Evolutionary conservation across 2,888 invertebrate genomes (phyloP), one percentile per base, ranked within the genome.

Genomic region (Diaprepes abbreviatus): DNA sequence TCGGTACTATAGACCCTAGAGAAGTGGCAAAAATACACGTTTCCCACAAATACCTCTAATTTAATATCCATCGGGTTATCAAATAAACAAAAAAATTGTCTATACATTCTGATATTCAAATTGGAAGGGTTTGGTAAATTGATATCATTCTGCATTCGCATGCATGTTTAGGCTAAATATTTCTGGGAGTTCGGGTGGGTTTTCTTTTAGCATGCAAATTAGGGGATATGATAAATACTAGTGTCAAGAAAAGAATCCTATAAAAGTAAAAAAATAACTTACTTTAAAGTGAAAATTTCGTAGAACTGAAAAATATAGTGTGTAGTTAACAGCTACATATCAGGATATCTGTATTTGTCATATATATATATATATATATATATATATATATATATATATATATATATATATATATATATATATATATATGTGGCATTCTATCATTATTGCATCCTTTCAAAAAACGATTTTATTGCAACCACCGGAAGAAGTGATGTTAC

Each of bases 11-110:
- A 24, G 24, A 5, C 24, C 5, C n/a, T 12, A 24, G 6, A 21
- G 45, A 45, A 50, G 28, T 50, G 14, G 48, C 28, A 50, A 31
- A 21, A 48, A 48, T 48, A 48, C 7, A 48, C 48, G 5, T 50
- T 50, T 50, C 48, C 28, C 48, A 50, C 48, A 50, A 50, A 50
- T 50, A 28, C 48, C 28, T 28, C 28, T 28, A 50, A 50, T 50
- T 50, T 50, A 28, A 28, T 14, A 12, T 5, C 45, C 10, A n/a
- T 21, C 21, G n/a, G 38, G 16, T 1, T n/a, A 43, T 6, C 7
- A 43, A 43, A 43, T 19, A 43, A 43, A 43, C 21, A n/a, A 43
- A 43, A 21, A 38, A 43, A 43, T 1, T 19, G 43, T n/a, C 43
- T 21, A n/a, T 43, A 21, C 21, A 19, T 43, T 43, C 21, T 6